Base-by-base conservation (phyloP, 2,888 invertebrate species). In the Clunio marinus region DNA sequence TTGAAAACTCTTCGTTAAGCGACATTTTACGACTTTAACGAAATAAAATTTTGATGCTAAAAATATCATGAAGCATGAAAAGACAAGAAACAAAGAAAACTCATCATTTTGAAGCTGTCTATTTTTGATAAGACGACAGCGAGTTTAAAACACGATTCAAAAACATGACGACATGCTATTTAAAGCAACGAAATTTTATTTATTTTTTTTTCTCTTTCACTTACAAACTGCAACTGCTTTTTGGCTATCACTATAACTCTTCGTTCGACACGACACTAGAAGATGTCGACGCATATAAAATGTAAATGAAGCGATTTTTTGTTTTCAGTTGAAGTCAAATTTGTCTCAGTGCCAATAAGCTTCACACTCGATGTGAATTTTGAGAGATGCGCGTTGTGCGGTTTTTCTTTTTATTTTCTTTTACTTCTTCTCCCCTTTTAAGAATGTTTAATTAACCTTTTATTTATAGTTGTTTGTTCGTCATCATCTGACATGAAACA, bases 371-470 rank as follows among this genome's bases (percentile, higher is more conserved):
- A 41, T 41, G 41, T 41, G 41, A 41, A 17, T 58, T 51, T 17
- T 51, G 20, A 22, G 51, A 51, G 51, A 65, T 65, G 63, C 46
- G 63, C 41, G 46, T 46, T 65, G 63, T 65, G 63, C 28, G 63
- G 63, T 46, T 45, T 65, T 57, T 3, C n/a, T 5, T 27, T 2
- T 58, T 22, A 17, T 8, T 8, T 58, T 58, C 58, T 58, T 17
- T 22, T 22, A 22, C 20, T 41, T 65, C 62, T 28, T 24, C 59
- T 28, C 35, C n/a, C 28, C 59, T 27, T 41, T 62, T 41, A 13
- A 46, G 41, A 65, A 65, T 65, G 70, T 70, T 70, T 70, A 70
- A 70, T 70, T 70, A 70, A 70, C 70, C 69, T 69, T 70, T 67
- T 70, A 70, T 70, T 70, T 70, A 70, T 70, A 70, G 70, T 51